Base-by-base conservation (phyloP, 92 coral and sea anemone species). In the Siderastrea radians region DNA sequence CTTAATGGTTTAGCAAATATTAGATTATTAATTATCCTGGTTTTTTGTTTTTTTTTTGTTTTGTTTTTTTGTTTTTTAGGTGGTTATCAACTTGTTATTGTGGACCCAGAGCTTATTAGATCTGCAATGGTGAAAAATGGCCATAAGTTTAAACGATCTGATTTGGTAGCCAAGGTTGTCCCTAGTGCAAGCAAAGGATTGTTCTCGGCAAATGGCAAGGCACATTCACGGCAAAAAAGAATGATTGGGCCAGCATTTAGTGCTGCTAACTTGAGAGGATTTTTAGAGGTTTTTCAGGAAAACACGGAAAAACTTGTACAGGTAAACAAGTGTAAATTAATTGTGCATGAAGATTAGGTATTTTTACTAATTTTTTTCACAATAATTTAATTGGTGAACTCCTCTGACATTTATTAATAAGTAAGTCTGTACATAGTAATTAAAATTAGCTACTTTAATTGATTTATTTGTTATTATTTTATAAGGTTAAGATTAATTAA, bases 181-280 rank as follows among this genome's bases (percentile, higher is more conserved):
- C 94, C 96, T 19, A 86, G 78, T 67, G 1, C 83, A 48, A 88
- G 89, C 10, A 90, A 87, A 81, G 93, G 92, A 3, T 89, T 94
- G 57, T 90, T 96, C 75, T 66, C 91, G 55, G 88, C 94, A 49
- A 88, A 79, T 68, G 99, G 99, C 1, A 92, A 88, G 64, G 92
- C 54, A n/a, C 98, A 96, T 83, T 94, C 98, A 12, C 90, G 81
- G 11, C 97, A 94, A 62, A 84, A 92, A 66, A 92, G 89, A 64
- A 91, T 96, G 90, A 85, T 96, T 66, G 90, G 90, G 19, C 98
- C 99, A 3, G 98, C 96, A 49, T 96, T 96, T 63, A 82, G 74
- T 61, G 70, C 83, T 60, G 75, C 78, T 14, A 89, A 91, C 63
- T 79, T 96, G 64, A 84, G 87, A 74, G 89, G 80, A 53, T 89